These are phyloP conservation scores for Suricata suricatta DNA, from an alignment of 2,113 vertebrate genomes.

Conservation along the genomic window DNA sequence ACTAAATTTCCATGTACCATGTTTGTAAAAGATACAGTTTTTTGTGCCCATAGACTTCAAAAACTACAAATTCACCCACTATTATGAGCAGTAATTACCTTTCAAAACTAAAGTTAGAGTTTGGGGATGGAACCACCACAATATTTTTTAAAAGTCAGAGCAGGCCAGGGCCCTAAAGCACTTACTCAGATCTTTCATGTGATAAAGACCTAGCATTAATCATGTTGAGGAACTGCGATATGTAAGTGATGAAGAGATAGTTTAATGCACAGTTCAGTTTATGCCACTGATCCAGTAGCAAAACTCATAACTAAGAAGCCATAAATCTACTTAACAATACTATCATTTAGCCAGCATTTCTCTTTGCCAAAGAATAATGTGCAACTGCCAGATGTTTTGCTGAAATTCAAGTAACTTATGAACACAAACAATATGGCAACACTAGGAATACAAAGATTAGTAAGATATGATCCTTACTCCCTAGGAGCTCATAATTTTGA, in stretches of 20 bases:
- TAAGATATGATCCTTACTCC: conserved; percentile 43
- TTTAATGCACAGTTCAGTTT: neutral
- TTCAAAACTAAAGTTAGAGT: neutral
- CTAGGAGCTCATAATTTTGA: conserved; percentile 56
- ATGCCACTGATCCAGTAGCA: neutral
- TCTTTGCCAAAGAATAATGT: conserved; percentile 41
- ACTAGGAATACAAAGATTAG: conserved; percentile 4
- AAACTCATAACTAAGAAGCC: neutral
- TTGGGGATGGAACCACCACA: neutral
- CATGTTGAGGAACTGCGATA: neutral
- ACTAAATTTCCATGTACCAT: neutral
- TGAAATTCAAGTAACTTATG: conserved; percentile 52
- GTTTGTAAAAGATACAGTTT: neutral
- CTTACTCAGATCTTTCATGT: conserved; percentile 12
- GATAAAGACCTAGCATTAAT: neutral
- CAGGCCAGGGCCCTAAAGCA: neutral
- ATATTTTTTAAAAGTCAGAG: neutral
- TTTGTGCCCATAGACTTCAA: neutral
- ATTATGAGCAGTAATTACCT: conserved; percentile 15
- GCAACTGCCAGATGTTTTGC: conserved; percentile 29
- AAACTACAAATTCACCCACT: neutral
- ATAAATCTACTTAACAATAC: conserved; percentile 12
- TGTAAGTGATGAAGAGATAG: neutral
- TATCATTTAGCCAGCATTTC: neutral
- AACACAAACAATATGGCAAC: conserved; percentile 38